Base-by-base conservation (phyloP, 53 echinoderm and acorn worm species). In the Patiria pectinifera region DNA sequence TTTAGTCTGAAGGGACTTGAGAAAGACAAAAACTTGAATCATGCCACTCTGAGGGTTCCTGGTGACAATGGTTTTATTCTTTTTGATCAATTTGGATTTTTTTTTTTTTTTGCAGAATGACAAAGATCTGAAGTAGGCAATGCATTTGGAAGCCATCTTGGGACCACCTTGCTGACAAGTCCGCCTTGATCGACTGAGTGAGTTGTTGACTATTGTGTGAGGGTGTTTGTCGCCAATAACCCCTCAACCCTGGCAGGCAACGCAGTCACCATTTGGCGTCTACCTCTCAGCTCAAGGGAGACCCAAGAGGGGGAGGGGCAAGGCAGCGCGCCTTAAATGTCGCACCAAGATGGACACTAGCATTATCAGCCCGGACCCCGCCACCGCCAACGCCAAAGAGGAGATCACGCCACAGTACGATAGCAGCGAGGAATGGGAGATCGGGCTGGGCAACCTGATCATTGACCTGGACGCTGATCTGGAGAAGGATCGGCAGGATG, bases 401-500 rank as follows among this genome's bases (percentile, higher is more conserved):
- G 93, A 93, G 88, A 71, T 88, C 61, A 88, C 93, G 48, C 91
- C 94, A 46, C 95, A 92, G 87, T 99, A 99, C 91, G 99, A 99
- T 86, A 99, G 99, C 91, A 94, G 99, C 83, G 99, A 99, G 91
- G 99, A 99, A 94, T 99, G 99, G 99, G 97, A 99, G 94, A 99
- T 99, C 45, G 99, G 99, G 79, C 94, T 99, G 78, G 99, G 99
- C 80, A 96, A 97, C 91, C 92, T 99, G 70, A 97, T 99, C 91
- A 99, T 99, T 71, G 99, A 99, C 83, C 95, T 99, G 86, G 99
- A 99, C 61, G 99, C 99, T 23, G 99, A 99, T 62, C 90, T 99
- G 79, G 99, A 99, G 93, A 99, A 99, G 86, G 99, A 99, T 72
- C 93, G 95, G 76, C 97, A 97, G 76, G 97, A 97, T 89, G 96